Percentiles rank a stretch among this genome's conserved stretches.
Conservation (phyloP, 1,140 invertebrate genomes). For the Nasonia giraulti region DNA sequence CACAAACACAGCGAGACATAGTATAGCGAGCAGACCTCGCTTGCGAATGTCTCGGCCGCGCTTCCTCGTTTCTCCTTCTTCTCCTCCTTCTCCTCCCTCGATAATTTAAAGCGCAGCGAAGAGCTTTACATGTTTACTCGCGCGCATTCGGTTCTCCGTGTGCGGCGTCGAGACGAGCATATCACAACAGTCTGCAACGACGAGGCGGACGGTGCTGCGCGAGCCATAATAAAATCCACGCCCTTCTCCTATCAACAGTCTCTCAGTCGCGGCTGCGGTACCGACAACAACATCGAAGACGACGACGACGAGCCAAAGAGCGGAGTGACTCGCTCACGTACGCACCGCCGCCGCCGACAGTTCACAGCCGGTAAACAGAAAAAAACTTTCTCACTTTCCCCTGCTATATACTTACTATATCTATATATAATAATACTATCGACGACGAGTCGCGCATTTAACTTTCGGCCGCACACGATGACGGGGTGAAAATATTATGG, state of each 20-base stretch:
- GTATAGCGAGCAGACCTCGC: neutral
- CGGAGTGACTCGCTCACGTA: neutral
- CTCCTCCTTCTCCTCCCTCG: neutral
- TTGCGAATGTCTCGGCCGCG: neutral
- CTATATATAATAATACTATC: neutral
- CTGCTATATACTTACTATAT: neutral
- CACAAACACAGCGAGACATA: neutral
- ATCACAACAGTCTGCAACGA: too few relatives aligned
- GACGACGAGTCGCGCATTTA: neutral
- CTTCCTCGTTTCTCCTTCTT: neutral
- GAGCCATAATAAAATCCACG: neutral
- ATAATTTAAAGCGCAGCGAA: neutral
- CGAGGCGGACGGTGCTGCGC: neutral
- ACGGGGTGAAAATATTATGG: neutral
- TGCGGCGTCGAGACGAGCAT: too few relatives aligned
- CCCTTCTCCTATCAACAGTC: neutral
- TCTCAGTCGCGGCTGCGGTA: neutral
- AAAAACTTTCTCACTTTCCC: conserved; percentile 1
- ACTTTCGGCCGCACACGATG: neutral
- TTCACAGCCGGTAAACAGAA: neutral
- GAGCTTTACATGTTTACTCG: neutral
- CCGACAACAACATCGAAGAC: neutral
- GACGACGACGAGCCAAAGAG: neutral
- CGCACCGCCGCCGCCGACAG: neutral
- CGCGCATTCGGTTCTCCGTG: too few relatives aligned